Evolutionary conservation across 2,888 invertebrate genomes (phyloP).

Genomic region (Sinotaia quadrata): DNA sequence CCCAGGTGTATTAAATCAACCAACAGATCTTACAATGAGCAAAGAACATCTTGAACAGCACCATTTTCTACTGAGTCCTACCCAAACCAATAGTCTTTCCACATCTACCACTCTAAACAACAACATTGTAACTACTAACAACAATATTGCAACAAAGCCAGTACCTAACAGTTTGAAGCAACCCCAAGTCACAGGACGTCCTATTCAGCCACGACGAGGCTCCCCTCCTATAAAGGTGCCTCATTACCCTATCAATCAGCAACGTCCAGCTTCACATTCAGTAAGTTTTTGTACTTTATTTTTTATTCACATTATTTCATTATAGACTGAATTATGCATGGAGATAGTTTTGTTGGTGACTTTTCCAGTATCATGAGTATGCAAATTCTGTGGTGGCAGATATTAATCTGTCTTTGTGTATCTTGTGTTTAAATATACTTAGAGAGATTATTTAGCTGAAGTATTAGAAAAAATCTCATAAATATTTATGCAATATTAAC

Average conservation of each 20-base stretch:
- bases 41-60: neutral
- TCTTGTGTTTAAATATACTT: no score
- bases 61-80: conserved; percentile 3
- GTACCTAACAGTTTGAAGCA: neutral
- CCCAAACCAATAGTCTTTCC: neutral
- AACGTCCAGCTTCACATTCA: neutral
- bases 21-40: neutral
- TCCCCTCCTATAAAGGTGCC: conserved; percentile 63
- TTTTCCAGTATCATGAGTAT: neutral
- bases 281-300: neutral
- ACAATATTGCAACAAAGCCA: neutral
- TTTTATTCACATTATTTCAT: neutral
- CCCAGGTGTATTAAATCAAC: conserved; percentile 19
- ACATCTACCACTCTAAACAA: neutral
- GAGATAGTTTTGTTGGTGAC: neutral
- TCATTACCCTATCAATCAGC: conserved; percentile 47
- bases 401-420: neutral
- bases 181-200: neutral
- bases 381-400: neutral
- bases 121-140: neutral
- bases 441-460: no score
- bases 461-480: no score
- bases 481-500: no score
- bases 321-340: neutral
- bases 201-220: conserved; percentile 31